Conservation (phyloP, 2,113 vertebrate genomes). For the Stigmatopora argus region DNA sequence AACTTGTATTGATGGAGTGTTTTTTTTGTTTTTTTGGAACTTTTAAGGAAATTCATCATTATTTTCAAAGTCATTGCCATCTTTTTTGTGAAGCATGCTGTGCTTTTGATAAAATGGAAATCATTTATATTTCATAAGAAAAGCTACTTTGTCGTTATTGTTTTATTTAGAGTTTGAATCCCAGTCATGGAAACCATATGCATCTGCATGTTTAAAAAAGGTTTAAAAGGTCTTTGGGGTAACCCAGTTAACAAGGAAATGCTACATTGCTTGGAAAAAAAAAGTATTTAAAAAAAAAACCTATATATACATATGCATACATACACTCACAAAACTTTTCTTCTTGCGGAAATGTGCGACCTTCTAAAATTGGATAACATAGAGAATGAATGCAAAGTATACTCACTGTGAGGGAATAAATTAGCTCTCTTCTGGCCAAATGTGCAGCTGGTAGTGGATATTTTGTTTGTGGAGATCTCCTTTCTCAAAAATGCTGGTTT, state of each 20-base stretch:
- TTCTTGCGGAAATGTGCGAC: neutral
- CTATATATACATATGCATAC: too few relatives aligned
- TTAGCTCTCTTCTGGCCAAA: slow-evolving; percentile 39
- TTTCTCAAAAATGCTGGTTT: slow-evolving; percentile 56
- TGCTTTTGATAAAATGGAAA: neutral
- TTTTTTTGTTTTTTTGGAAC: neutral
- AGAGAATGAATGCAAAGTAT: slow-evolving; percentile 15
- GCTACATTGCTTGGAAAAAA: neutral
- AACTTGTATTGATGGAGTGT: neutral
- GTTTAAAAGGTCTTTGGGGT: neutral
- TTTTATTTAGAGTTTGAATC: neutral
- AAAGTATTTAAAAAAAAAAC: too few relatives aligned
- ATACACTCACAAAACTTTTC: neutral
- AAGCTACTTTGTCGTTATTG: neutral
- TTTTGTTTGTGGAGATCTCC: slow-evolving; percentile 51
- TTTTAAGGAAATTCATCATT: slow-evolving; percentile 13
- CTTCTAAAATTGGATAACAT: neutral
- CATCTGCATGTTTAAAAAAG: neutral
- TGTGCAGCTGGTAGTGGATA: slow-evolving; percentile 31
- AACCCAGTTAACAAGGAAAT: neutral
- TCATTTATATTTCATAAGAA: neutral
- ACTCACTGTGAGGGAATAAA: slow-evolving; percentile 57
- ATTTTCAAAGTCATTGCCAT: slow-evolving; percentile 18
- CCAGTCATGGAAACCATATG: neutral
- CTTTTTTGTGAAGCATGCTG: neutral